Base-by-base conservation (phyloP, 2,888 invertebrate genomes). In the Stictocephala bisonia region DNA sequence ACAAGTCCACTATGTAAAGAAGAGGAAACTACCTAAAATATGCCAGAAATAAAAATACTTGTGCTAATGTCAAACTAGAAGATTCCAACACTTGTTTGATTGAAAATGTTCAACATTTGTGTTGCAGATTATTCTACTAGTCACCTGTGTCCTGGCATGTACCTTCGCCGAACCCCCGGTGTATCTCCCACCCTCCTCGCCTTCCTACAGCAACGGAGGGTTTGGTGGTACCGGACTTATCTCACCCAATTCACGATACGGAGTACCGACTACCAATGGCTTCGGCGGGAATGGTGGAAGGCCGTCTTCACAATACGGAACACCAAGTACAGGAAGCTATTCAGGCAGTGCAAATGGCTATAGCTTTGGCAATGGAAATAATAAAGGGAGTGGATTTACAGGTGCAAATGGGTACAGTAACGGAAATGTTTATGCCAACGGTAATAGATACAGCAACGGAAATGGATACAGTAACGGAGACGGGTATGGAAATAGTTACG, bases 161-260 rank as follows among this genome's bases (percentile, higher is more conserved):
- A 50, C 66, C 11, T 18, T 75, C 9, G 76, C 77, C 13, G 77
- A 77, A 41, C 79, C 78, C 7, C 76, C 78, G 27, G 74, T 74
- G 20, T 76, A 75, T 51, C 69, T 77, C 22, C 77, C 74, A 20
- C 70, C 78, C 73, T n/a, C 73, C 74, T n/a, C n/a, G n/a, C n/a
- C n/a, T n/a, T 29, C 72, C 6, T 73, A 60, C 13, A 48, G 68
- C 40, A 71, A 76, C 56, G 75, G 77, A 18, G 76, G 58, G 18
- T 31, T 35, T 26, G 24, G 51, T 15, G 41, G 53, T 53, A 40
- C 9, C 18, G 68, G 68, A 20, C 11, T 56, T n/a, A 26, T 41
- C 18, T 44, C 76, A 27, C 75, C 77, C 29, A 26, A 60, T n/a
- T 48, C 51, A 41, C 29, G 70, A 0, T 74, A 64, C 35, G 60